These are phyloP conservation scores for Mormyrus proboscirostris DNA, from an alignment of 2,797 vertebrate genomes.

Conservation along the genomic window DNA sequence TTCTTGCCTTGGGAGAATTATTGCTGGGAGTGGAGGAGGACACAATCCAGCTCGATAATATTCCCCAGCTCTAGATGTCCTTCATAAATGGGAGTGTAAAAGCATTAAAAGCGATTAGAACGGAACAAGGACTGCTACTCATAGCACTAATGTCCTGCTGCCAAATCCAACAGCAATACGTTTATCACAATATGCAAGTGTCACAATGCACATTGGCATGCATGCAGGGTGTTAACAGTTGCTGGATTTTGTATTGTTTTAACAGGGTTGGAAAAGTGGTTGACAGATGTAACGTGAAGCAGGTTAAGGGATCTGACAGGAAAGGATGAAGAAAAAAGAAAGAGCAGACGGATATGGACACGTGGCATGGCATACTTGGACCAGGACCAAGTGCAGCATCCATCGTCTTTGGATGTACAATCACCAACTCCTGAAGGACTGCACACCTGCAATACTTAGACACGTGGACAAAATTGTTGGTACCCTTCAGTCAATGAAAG, in stretches of 20 bases:
- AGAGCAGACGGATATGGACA: background rate
- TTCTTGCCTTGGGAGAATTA: background rate
- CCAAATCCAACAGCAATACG: background rate
- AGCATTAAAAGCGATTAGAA: background rate
- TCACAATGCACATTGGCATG: background rate
- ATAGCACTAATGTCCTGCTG: background rate
- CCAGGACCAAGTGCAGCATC: background rate
- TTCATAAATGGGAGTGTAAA: background rate
- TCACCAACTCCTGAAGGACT: background rate
- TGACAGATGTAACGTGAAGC: background rate
- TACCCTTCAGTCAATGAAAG: too few relatives aligned
- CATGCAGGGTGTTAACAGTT: background rate
- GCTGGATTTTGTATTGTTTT: background rate
- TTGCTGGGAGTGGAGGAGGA: background rate
- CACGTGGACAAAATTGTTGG: too few relatives aligned
- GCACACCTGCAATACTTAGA: background rate
- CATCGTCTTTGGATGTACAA: background rate
- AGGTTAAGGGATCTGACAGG: slow-evolving; percentile 8
- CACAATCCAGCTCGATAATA: background rate
- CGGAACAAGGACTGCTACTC: background rate
- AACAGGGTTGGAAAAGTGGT: background rate
- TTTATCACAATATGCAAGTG: background rate
- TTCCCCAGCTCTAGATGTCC: background rate
- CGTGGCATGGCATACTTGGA: background rate
- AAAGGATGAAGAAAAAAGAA: background rate